Evolutionary conservation across 92 coral and sea anemone species (phyloP).

Genomic region (Siderastrea siderea): DNA sequence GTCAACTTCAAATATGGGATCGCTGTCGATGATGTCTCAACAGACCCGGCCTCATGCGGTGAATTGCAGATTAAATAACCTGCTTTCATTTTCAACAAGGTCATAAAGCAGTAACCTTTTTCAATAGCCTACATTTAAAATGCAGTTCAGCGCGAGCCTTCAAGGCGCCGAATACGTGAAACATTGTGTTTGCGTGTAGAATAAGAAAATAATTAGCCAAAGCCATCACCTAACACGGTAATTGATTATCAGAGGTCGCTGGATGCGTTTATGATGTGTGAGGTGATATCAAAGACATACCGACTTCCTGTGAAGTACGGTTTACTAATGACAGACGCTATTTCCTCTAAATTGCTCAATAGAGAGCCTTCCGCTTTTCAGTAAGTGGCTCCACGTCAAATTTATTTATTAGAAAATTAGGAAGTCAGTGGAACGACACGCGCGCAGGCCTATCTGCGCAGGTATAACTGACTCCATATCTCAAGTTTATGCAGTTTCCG

Average conservation of each 20-base stretch:
- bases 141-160: slow-evolving; percentile 2
- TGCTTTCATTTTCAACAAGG: slow-evolving; percentile 36
- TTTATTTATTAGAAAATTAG: slow-evolving; percentile 8
- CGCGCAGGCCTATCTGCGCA: not conserved
- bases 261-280: slow-evolving; percentile 7
- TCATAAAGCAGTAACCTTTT: slow-evolving; percentile 26
- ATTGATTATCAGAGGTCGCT: slow-evolving; percentile 40
- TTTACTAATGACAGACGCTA: slow-evolving; percentile 52
- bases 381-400: slow-evolving; percentile 14
- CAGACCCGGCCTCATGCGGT: not conserved
- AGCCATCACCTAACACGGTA: not conserved
- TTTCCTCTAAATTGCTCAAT: slow-evolving; percentile 49
- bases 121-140: slow-evolving; percentile 39
- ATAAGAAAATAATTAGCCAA: slow-evolving; percentile 22
- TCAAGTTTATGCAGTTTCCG: not conserved
- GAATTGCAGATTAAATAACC: slow-evolving; percentile 12
- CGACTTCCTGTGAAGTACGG: slow-evolving; percentile 73
- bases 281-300: slow-evolving; percentile 13
- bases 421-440: not conserved
- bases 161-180: slow-evolving; percentile 3
- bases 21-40: not conserved
- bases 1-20: not conserved
- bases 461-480: not conserved
- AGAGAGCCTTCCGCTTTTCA: slow-evolving; percentile 30
- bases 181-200: slow-evolving; percentile 33